Evolutionary conservation across 2,113 vertebrate species (phyloP).

Genomic region (Pampusana beccarii): DNA sequence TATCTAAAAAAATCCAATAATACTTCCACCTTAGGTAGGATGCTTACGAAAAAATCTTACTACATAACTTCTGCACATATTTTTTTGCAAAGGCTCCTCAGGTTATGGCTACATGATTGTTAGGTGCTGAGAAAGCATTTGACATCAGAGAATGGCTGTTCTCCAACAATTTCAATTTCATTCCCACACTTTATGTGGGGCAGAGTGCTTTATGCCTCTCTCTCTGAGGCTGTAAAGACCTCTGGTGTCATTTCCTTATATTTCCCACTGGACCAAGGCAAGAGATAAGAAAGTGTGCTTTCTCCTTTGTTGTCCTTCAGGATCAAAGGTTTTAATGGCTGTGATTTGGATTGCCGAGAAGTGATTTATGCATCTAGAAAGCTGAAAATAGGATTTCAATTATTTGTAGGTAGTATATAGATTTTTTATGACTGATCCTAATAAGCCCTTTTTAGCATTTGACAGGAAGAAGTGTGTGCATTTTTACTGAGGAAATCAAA

Average conservation of each 20-base stretch:
- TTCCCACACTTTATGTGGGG: neutral
- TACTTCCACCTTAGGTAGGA: neutral
- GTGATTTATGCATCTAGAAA: constrained; percentile 21
- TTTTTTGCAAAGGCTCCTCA: neutral
- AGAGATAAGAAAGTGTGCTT: neutral
- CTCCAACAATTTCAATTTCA: neutral
- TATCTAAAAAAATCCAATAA: neutral
- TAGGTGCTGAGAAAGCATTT: neutral
- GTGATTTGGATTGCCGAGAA: neutral
- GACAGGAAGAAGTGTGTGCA: neutral
- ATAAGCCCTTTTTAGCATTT: neutral
- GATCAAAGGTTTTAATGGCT: constrained; percentile 4
- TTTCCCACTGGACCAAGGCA: neutral
- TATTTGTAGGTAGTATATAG: neutral
- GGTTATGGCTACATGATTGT: neutral
- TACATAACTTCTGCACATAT: neutral
- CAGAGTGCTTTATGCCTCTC: neutral
- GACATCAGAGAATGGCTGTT: neutral
- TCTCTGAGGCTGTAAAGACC: neutral
- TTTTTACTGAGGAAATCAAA: neutral
- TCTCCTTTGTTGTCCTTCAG: constrained; percentile 36
- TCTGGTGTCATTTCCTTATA: neutral
- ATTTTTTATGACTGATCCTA: neutral
- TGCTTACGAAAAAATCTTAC: neutral
- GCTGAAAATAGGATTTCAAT: constrained; percentile 47